Conservation (phyloP, 2,113 vertebrate genomes). For the Chlorodrepanis virens region DNA sequence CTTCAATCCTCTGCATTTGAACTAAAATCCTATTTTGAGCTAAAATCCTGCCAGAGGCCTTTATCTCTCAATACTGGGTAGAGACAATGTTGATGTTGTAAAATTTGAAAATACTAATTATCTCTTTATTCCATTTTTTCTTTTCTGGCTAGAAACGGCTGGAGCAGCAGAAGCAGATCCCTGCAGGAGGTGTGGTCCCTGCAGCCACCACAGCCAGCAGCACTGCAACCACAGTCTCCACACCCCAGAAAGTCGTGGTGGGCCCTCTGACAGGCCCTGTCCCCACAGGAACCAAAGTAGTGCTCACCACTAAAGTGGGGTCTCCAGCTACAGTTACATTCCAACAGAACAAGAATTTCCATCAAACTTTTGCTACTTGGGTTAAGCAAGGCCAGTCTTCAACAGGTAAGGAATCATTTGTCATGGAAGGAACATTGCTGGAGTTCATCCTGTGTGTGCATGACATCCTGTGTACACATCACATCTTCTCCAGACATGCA, state of each 20-base stretch:
- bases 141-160: constrained; percentile 83
- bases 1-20: background rate
- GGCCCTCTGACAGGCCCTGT: constrained; percentile 79
- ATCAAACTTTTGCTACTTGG: constrained; percentile 97
- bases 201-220: constrained; percentile 75
- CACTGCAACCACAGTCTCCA: constrained; percentile 72
- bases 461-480: background rate
- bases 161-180: constrained; percentile 85
- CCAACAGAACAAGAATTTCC: constrained; percentile 98
- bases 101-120: background rate
- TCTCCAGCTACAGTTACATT: constrained; percentile 89
- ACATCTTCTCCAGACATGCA: background rate
- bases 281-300: constrained; percentile 89
- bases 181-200: constrained; percentile 57
- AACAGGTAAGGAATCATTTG: constrained; percentile 75
- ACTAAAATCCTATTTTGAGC: background rate
- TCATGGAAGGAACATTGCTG: background rate
- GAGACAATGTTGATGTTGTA: background rate
- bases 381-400: constrained; percentile 95
- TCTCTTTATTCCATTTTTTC: background rate
- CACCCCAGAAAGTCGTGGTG: constrained; percentile 84
- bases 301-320: constrained; percentile 90
- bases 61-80: background rate
- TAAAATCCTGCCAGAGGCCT: background rate
- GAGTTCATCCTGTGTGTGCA: background rate